Evolutionary conservation across 2,888 invertebrate genomes (phyloP), one percentile per base, ranked within the genome.

Genomic region (Dromius quadrimaculatus): DNA sequence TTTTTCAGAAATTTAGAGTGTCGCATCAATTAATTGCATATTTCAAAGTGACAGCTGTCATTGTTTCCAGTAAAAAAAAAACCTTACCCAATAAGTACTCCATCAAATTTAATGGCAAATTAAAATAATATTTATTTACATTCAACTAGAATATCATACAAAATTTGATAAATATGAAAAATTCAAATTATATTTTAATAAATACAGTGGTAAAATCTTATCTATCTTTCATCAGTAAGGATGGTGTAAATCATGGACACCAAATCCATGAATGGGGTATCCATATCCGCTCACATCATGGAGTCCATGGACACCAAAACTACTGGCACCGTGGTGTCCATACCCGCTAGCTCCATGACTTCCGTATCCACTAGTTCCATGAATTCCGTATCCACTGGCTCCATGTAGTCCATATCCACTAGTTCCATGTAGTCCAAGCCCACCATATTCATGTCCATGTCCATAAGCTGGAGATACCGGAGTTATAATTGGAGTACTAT

Each of bases 391-490:
- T 32, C 57, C 32, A 32, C 34, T 28, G 1, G 34, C 32, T 6
- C 13, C 32, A 32, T 57, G 8, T n/a, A n/a, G n/a, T 17, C 36
- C 57, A 38, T 59, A 59, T 36, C 69, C 69, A 19, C 28, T 4
- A 0, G 47, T 47, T 38, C 36, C 17, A 17, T 59, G 43, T 9
- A 66, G 38, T 9, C 69, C 69, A n/a, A 47, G 47, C 22, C 69
- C 69, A 2, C 61, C 63, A 28, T 43, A 63, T 17, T 45, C 63
- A 28, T 45, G 23, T 22, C 62, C 68, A 59, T 47, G 47, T 5
- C 47, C 64, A 17, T 47, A 34, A 9, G 11, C 32, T n/a, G 34
- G 23, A 1, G 34, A 9, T n/a, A 34, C 38, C n/a, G 23, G 38
- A 32, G 34, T 20, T 20, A 23, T 13, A 11, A 19, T 15, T 8